Conservation (phyloP, 2,113 vertebrate genomes). For the Sinocyclocheilus anshuiensis region DNA sequence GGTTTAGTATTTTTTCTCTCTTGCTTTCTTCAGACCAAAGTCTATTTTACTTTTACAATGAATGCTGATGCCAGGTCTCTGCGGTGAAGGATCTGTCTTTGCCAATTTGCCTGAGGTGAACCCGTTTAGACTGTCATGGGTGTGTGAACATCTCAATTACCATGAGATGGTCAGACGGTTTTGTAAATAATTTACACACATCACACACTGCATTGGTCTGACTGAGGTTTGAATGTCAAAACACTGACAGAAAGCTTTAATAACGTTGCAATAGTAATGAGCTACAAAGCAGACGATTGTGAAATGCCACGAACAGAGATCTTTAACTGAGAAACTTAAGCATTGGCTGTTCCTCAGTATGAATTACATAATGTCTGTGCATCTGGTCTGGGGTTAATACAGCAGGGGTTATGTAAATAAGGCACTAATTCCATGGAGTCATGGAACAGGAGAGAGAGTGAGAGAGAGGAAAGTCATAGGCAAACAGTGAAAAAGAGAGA, state of each 20-base stretch:
- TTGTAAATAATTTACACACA: constrained; percentile 32
- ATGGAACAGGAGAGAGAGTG: constrained; percentile 42
- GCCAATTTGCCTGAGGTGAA: constrained; percentile 27
- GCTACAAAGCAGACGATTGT: constrained; percentile 1
- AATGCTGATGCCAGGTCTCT: background rate
- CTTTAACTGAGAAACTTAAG: background rate
- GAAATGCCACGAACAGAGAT: background rate
- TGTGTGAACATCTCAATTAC: constrained; percentile 31
- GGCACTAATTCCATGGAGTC: constrained; percentile 15
- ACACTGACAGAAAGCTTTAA: constrained; percentile 16
- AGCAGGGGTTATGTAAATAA: constrained; percentile 47
- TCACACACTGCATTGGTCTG: background rate
- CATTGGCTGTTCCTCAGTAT: background rate
- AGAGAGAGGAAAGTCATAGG: constrained; percentile 11
- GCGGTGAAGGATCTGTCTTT: background rate
- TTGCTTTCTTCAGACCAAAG: background rate
- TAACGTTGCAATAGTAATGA: constrained; percentile 27
- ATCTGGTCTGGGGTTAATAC: constrained; percentile 12
- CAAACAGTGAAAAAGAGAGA: constrained; percentile 24
- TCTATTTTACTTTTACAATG: background rate
- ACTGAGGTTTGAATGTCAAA: constrained; percentile 31
- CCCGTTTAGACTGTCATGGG: constrained; percentile 9
- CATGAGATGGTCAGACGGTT: background rate
- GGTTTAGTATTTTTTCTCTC: no score
- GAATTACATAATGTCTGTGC: background rate